Evolutionary conservation across 1,140 invertebrate genomes (phyloP).

Genomic region (Linepithema humile): DNA sequence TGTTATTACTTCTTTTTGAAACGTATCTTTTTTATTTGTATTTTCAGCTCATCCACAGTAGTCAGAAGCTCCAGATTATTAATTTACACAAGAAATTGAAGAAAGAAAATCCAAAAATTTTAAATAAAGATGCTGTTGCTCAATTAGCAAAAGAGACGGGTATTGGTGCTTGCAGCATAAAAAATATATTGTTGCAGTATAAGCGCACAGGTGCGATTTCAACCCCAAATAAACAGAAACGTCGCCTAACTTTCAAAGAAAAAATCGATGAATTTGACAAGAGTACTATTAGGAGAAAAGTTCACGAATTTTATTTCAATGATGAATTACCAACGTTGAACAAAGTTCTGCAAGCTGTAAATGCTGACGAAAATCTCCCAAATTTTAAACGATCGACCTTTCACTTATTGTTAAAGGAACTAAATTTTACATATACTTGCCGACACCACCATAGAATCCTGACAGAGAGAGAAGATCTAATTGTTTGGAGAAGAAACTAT

Average conservation of each 20-base stretch:
- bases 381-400: conserved; percentile 2
- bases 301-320: neutral
- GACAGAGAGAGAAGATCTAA: neutral
- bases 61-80: neutral
- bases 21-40: neutral
- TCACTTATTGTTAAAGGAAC: neutral
- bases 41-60: neutral
- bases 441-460: neutral
- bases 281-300: neutral
- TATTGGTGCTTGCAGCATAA: neutral
- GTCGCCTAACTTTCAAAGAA: neutral
- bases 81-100: neutral
- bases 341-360: neutral
- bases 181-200: neutral
- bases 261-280: neutral
- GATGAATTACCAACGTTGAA: neutral
- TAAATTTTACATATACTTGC: neutral
- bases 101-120: neutral
- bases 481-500: neutral
- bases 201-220: neutral
- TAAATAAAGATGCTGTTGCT: neutral
- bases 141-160: neutral
- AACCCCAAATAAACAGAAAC: neutral
- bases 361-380: neutral
- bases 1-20: neutral